A percentile compares a stretch with the other conserved stretches of the same genome.
Evolutionary conservation across 2,113 vertebrate genomes (phyloP).

Genomic region (Oncorhynchus kisutch): DNA sequence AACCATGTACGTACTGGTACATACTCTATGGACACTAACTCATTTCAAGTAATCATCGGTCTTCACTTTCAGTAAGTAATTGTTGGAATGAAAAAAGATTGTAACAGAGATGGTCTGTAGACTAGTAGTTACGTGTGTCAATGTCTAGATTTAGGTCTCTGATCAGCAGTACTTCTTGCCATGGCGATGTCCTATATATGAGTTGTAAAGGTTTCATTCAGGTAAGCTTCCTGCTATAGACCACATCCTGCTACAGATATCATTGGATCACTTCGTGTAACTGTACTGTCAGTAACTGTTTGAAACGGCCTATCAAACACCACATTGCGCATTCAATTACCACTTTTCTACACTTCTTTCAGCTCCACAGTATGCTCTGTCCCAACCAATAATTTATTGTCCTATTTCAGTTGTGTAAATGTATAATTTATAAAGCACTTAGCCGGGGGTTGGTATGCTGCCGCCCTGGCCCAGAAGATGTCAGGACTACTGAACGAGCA

Average conservation of each 20-base stretch:
- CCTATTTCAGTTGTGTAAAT: conserved; percentile 19
- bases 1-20: not conserved
- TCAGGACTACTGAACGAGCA: conserved; percentile 28
- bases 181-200: too few species aligned
- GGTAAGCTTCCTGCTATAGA: conserved; percentile 26
- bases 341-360: too few species aligned
- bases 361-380: not conserved
- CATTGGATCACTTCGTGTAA: not conserved
- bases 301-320: not conserved
- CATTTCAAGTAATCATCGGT: not conserved
- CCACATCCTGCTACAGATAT: conserved; percentile 59
- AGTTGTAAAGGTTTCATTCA: not conserved
- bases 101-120: too few species aligned
- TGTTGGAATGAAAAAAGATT: too few species aligned
- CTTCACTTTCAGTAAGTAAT: too few species aligned
- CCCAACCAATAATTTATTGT: not conserved
- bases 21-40: not conserved
- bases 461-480: conserved; percentile 48
- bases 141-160: too few species aligned
- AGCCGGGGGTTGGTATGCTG: conserved; percentile 41
- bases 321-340: not conserved
- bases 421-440: conserved; percentile 57
- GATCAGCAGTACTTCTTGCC: too few species aligned
- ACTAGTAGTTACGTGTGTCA: too few species aligned
- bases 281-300: not conserved